Evolutionary conservation across 2,113 vertebrate species (phyloP).

Genomic region (Piprites chloris): DNA sequence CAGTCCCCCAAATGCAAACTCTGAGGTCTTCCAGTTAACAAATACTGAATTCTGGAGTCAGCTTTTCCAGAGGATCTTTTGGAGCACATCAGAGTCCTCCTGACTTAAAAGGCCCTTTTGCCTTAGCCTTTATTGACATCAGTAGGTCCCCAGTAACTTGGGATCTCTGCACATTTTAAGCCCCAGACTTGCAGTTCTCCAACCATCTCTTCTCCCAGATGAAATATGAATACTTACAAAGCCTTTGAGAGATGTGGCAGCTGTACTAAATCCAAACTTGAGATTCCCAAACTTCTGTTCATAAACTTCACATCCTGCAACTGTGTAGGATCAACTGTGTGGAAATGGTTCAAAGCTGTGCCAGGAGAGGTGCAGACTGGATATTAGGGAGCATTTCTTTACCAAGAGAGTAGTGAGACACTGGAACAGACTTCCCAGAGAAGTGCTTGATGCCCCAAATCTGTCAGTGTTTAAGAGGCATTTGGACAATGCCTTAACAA

Average conservation of each 20-base stretch:
- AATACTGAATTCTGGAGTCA: not conserved
- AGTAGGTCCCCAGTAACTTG: not conserved
- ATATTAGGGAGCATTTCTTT: not conserved
- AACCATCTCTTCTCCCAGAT: not conserved
- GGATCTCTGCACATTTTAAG: not conserved
- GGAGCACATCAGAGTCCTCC: not conserved
- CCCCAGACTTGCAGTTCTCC: not conserved
- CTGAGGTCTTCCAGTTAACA: not conserved
- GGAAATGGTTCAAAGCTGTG: not conserved
- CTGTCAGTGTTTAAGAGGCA: not conserved
- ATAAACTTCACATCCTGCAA: not conserved
- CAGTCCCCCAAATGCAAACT: not conserved
- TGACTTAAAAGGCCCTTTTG: not conserved
- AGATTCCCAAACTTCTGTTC: not conserved
- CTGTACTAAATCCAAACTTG: not conserved
- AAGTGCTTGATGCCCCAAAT: not conserved
- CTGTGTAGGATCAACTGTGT: rapidly evolving
- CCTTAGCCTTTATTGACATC: not conserved
- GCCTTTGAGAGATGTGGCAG: not conserved
- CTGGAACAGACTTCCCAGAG: not conserved
- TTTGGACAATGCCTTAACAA: not conserved
- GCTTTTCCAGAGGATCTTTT: not conserved
- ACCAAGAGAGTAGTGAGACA: not conserved
- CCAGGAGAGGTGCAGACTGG: not conserved
- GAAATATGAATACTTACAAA: not conserved